Evolutionary conservation across 2,113 vertebrate genomes (phyloP).

Genomic region (Serilophus lunatus): DNA sequence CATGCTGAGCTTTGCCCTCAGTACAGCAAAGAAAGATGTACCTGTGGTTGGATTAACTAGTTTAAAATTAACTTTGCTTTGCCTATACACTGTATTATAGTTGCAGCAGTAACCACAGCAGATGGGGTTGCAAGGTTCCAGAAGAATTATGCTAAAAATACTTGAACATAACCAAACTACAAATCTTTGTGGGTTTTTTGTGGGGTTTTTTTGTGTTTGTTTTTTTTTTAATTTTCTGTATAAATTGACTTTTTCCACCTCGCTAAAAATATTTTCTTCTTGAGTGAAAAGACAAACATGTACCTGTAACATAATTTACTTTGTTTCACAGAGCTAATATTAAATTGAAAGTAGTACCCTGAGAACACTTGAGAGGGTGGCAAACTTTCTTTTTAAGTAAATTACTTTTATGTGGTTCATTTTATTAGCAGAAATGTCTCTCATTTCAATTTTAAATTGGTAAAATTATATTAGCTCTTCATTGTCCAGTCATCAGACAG

Average conservation of each 20-base stretch:
- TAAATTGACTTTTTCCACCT: background rate
- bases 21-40: background rate
- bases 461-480: background rate
- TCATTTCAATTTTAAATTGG: background rate
- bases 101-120: background rate
- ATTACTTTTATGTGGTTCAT: background rate
- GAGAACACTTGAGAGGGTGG: background rate
- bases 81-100: rapidly evolving
- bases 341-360: background rate
- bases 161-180: background rate
- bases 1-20: background rate
- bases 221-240: background rate
- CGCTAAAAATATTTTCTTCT: background rate
- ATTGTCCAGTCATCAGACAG: background rate
- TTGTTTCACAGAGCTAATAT: background rate
- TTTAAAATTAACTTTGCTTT: background rate
- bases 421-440: background rate
- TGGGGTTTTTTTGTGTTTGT: too few relatives aligned
- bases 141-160: background rate
- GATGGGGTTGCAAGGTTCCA: background rate
- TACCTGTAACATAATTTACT: background rate
- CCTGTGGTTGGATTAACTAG: background rate
- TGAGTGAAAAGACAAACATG: background rate
- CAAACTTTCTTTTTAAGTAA: background rate
- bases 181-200: background rate